phyloP scores from a whole-genome alignment of 1,140 invertebrate species.

The Ceratosolen solmsi region DNA sequence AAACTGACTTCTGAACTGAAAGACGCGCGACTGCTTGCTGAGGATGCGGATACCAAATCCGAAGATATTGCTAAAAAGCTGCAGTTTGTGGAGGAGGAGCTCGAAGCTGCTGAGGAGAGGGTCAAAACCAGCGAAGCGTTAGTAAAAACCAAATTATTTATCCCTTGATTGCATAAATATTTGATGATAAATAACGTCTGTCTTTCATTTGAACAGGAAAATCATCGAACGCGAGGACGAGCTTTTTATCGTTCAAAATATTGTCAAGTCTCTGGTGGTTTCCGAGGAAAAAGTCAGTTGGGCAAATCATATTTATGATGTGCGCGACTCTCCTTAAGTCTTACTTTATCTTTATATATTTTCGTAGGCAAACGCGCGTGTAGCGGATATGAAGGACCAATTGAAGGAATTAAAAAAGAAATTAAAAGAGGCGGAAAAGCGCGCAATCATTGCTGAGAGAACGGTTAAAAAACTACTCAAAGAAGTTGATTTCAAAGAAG shows the following conservation, averaged over 20 bases:
- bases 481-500: slow-evolving; percentile 71
- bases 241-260: slow-evolving; percentile 72
- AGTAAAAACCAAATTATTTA: slow-evolving; percentile 63
- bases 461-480: slow-evolving; percentile 67
- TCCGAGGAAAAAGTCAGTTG: slow-evolving; percentile 70
- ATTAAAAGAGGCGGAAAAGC: slow-evolving; percentile 69
- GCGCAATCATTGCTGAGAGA: slow-evolving; percentile 67
- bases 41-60: slow-evolving; percentile 88
- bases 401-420: slow-evolving; percentile 67
- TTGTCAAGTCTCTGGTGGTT: slow-evolving; percentile 71
- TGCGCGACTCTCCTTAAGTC: neutral
- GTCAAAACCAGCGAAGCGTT: slow-evolving; percentile 91
- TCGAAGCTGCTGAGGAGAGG: slow-evolving; percentile 90
- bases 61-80: slow-evolving; percentile 90
- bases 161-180: neutral
- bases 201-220: slow-evolving; percentile 61
- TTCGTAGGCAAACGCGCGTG: slow-evolving; percentile 66
- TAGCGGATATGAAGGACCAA: slow-evolving; percentile 69
- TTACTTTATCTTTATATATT: neutral
- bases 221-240: slow-evolving; percentile 72
- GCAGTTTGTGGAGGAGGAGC: slow-evolving; percentile 91
- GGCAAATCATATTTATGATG: neutral
- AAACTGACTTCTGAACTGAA: slow-evolving; percentile 83
- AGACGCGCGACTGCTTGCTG: slow-evolving; percentile 84
- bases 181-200: neutral